Conservation (phyloP, 2,888 invertebrate species). For the Dolichomitus sp. region DNA sequence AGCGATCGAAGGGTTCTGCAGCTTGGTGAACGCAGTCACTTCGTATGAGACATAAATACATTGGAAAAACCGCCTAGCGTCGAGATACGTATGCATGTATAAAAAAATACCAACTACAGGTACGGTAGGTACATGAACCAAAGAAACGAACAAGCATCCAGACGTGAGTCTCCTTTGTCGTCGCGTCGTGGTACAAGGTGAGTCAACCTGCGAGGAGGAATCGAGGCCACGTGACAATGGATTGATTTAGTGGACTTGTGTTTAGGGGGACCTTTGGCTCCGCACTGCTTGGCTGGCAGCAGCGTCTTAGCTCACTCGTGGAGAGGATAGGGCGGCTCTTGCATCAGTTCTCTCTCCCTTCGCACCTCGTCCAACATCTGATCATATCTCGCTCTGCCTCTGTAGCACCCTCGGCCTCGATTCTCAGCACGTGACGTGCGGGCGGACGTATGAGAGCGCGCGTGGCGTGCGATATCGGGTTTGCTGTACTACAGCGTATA, state of each 20-base stretch:
- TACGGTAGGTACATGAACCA: slow-evolving; percentile 8
- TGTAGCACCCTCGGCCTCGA: slow-evolving; percentile 49
- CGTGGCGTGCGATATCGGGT: slow-evolving; percentile 52
- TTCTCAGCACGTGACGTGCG: slow-evolving; percentile 56
- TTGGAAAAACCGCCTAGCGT: background rate
- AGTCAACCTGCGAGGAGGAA: slow-evolving; percentile 80
- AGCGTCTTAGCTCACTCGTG: slow-evolving; percentile 32
- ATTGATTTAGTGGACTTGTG: slow-evolving; percentile 82
- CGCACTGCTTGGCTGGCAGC: background rate
- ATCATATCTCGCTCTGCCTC: slow-evolving; percentile 34
- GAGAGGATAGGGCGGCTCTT: slow-evolving; percentile 20
- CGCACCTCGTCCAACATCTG: slow-evolving; percentile 48
- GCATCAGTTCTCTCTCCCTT: slow-evolving; percentile 26
- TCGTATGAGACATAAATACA: background rate
- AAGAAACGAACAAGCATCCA: slow-evolving; percentile 19
- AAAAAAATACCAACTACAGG: background rate
- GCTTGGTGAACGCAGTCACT: background rate
- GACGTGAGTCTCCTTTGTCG: slow-evolving; percentile 72
- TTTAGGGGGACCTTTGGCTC: slow-evolving; percentile 45
- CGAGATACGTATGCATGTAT: background rate
- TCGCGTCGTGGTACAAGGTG: slow-evolving; percentile 70
- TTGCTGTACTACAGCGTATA: slow-evolving; percentile 20
- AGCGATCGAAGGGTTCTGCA: slow-evolving; percentile 6
- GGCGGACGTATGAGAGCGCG: slow-evolving; percentile 45
- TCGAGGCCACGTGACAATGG: slow-evolving; percentile 80